Base-by-base conservation (phyloP, 2,888 invertebrate species). In the Ophion slaviceki region DNA sequence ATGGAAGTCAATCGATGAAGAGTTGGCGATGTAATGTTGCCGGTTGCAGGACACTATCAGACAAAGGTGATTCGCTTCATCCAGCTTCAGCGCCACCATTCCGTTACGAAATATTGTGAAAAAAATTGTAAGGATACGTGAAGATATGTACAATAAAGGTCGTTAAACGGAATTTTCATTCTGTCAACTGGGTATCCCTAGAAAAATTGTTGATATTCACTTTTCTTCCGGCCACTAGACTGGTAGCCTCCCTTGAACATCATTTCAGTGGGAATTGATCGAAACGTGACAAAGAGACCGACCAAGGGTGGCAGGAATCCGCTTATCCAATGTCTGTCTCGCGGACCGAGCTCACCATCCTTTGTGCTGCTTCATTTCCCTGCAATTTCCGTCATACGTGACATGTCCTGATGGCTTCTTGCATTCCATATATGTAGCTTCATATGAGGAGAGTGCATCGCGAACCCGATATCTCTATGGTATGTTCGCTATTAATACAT, bases 291-390 rank as follows among this genome's bases (percentile, higher is more conserved):
- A 40, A 68, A 11, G 64, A 71, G 67, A 77, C 17, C n/a, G 70
- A 79, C 14, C 24, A 24, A 61, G 53, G 62, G 40, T 67, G 20
- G 61, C 53, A n/a, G 36, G 40, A 28, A 24, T 72, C 36, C 36
- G 47, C 24, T 71, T 70, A 32, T 78, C 20, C 57, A 78, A 47
- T 80, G 40, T 81, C n/a, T 62, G 28, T 68, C 59, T 28, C 75
- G 32, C 28, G 53, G 32, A 66, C 14, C 17, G 53, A 32, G 47
- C 77, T 62, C 70, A 67, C 20, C 72, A 71, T 74, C 57, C 85
- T 79, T 82, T 47, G 59, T 53, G 64, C 70, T 79, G 75, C 79
- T 85, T 82, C 59, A 85, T 85, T 82, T 85, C 85, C 85, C 64
- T 66, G 64, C 85, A 75, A 82, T 82, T 85, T 85, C 85, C 82